Conservation (phyloP, 2,113 vertebrate species). For the Megaceryle torquata region DNA sequence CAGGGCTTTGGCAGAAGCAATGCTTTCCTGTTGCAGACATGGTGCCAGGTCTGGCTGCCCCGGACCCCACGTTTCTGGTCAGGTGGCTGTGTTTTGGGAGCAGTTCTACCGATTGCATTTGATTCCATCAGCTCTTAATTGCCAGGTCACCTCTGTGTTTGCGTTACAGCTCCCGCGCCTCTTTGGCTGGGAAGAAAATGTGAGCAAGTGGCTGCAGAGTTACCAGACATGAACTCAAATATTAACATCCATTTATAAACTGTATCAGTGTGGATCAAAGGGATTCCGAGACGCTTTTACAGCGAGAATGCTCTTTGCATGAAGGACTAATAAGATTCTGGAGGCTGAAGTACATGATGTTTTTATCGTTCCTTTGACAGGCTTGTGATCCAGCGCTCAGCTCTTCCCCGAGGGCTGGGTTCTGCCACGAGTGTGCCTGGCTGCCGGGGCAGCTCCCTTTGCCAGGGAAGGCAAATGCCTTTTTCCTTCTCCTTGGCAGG, state of each 20-base stretch:
- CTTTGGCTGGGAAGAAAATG: slow-evolving; percentile 16
- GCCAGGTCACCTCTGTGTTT: not conserved
- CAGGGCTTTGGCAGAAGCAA: not conserved
- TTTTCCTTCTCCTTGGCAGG: not conserved
- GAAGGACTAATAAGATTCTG: slow-evolving; percentile 42
- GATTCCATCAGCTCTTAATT: not conserved
- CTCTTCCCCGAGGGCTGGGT: not conserved
- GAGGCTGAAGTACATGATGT: slow-evolving; percentile 49
- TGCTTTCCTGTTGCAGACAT: too few species aligned
- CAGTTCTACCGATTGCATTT: not conserved
- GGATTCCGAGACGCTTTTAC: slow-evolving; percentile 46
- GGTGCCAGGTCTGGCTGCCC: not conserved
- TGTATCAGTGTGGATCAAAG: slow-evolving; percentile 60
- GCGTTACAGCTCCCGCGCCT: not conserved
- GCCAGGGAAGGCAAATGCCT: not conserved
- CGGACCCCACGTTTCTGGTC: not conserved
- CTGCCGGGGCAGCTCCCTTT: not conserved
- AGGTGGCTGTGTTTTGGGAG: not conserved
- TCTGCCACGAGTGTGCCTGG: not conserved
- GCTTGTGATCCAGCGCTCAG: not conserved
- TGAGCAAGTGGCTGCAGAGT: slow-evolving; percentile 39
- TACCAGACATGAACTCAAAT: slow-evolving; percentile 56
- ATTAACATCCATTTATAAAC: slow-evolving; percentile 68
- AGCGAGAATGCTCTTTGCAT: slow-evolving; percentile 8
- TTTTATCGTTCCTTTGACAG: slow-evolving; percentile 32